These are phyloP conservation scores for Prinia subflava DNA, from an alignment of 2,113 vertebrate species.

Conservation along the genomic window DNA sequence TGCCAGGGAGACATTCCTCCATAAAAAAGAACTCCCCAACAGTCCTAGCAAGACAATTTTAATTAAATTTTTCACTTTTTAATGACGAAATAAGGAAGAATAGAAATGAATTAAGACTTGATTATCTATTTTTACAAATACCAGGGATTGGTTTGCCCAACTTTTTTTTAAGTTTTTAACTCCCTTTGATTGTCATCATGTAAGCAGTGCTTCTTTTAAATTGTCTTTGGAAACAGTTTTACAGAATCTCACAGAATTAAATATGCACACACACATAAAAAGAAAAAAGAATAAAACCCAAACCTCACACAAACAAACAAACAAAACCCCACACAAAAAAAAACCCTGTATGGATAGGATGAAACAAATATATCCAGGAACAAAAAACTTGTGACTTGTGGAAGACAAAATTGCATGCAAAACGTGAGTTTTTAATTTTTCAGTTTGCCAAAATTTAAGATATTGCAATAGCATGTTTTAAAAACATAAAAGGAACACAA, in stretches of 20 bases:
- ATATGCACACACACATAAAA: background rate
- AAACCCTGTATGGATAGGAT: rapidly evolving
- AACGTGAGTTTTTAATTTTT: background rate
- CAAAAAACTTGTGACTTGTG: background rate
- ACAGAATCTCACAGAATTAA: background rate
- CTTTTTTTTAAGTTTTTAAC: background rate
- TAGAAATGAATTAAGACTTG: background rate
- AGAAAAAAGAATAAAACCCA: background rate
- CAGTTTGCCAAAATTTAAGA: background rate
- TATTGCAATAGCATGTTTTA: background rate
- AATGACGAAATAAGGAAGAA: background rate
- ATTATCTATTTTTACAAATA: background rate
- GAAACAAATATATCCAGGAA: background rate
- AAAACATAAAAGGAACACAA: background rate
- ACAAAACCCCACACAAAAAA: background rate
- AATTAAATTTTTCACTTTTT: background rate
- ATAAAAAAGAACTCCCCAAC: background rate
- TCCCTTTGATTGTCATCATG: background rate
- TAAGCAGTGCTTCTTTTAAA: background rate
- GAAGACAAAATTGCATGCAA: background rate
- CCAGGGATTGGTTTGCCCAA: background rate
- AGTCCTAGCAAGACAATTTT: background rate
- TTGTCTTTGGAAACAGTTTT: background rate
- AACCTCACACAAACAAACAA: background rate
- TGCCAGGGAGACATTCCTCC: conserved; percentile 21